phyloP scores from a whole-genome alignment of 2,888 invertebrate species.

The Hipparchia sbordonii region DNA sequence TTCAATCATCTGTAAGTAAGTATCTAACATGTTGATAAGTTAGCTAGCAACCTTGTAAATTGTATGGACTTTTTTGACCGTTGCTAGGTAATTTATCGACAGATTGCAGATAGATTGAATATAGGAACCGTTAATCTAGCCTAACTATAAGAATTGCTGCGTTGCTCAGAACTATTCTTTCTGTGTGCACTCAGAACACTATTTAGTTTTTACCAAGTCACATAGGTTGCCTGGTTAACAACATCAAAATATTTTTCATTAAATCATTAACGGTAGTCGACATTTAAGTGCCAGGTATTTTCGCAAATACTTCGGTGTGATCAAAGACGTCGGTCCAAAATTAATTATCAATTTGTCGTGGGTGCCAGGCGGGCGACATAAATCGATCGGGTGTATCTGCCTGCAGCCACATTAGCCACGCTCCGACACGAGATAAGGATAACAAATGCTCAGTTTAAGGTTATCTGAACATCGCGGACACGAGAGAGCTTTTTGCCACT shows the following conservation, averaged over 20 bases:
- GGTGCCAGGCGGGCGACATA: slow-evolving; percentile 78
- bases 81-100: no score
- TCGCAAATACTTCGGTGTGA: slow-evolving; percentile 76
- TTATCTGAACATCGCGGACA: slow-evolving; percentile 81
- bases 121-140: no score
- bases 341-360: slow-evolving; percentile 83
- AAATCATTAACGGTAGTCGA: slow-evolving; percentile 61
- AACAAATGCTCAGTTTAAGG: slow-evolving; percentile 82
- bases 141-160: no score
- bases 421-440: slow-evolving; percentile 78
- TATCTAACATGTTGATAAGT: no score
- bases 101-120: no score
- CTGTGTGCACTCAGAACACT: neutral
- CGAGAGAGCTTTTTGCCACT: slow-evolving; percentile 82
- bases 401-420: slow-evolving; percentile 80
- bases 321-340: slow-evolving; percentile 76
- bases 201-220: neutral
- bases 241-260: slow-evolving; percentile 42
- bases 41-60: no score
- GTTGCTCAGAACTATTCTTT: no score
- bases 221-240: neutral
- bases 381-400: slow-evolving; percentile 79
- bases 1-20: no score
- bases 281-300: slow-evolving; percentile 54
- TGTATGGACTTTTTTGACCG: no score